Percentiles rank a stretch among this genome's conserved stretches.
phyloP scores from a whole-genome alignment of 1,140 invertebrate genomes.

The Leptestheria dahalacensis region DNA sequence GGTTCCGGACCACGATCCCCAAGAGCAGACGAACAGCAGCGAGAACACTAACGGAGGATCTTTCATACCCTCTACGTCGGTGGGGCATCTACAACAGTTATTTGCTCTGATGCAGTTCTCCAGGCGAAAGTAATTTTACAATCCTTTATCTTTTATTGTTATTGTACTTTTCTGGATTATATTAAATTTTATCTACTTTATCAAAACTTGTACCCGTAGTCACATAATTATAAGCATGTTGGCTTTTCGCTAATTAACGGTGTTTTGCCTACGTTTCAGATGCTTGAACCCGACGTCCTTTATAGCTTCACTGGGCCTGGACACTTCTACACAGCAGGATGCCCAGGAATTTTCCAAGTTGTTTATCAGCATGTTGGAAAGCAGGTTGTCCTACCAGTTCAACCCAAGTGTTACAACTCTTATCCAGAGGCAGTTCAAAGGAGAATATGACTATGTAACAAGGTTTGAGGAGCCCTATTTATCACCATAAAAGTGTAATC shows the following conservation, averaged over 20 bases:
- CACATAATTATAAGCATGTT: no score
- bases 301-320: slow-evolving; percentile 43
- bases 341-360: slow-evolving; percentile 57
- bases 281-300: slow-evolving; percentile 46
- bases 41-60: not conserved
- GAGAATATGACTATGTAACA: slow-evolving; percentile 48
- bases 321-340: slow-evolving; percentile 48
- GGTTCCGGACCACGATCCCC: not conserved
- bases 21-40: slow-evolving; percentile 7
- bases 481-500: not conserved
- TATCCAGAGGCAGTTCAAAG: slow-evolving; percentile 43
- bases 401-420: slow-evolving; percentile 32
- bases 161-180: not conserved
- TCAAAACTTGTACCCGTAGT: no score
- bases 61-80: slow-evolving; percentile 21
- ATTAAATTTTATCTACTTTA: no score
- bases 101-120: slow-evolving; percentile 46
- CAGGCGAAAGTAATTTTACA: slow-evolving; percentile 14
- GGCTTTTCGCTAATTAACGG: no score
- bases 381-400: slow-evolving; percentile 33
- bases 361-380: slow-evolving; percentile 44
- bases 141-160: slow-evolving; percentile 7
- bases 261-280: no score
- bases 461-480: slow-evolving; percentile 28
- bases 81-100: slow-evolving; percentile 48